These are phyloP conservation scores for Resseliella maxima DNA, from an alignment of 2,888 invertebrate species.

Conservation along the genomic window DNA sequence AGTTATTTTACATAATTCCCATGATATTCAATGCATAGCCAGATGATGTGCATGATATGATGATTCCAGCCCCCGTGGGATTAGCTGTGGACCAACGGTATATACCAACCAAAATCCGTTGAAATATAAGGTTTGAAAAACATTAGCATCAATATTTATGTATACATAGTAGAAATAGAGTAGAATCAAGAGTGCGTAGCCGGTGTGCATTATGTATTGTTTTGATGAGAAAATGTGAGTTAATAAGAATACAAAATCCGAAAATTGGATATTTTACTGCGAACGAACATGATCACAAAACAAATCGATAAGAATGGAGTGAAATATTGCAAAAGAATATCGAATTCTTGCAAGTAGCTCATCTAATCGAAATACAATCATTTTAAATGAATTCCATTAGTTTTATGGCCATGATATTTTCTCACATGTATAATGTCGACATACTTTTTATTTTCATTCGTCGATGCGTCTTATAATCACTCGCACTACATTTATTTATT, in stretches of 20 bases:
- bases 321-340: not conserved
- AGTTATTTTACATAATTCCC: too few species aligned
- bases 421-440: not conserved
- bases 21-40: too few species aligned
- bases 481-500: not conserved
- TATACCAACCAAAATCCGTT: too few species aligned
- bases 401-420: not conserved
- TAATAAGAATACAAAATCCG: too few species aligned
- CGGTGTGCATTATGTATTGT: not conserved
- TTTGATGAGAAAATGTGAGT: not conserved
- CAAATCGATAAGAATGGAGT: not conserved
- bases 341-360: not conserved
- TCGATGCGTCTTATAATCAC: not conserved
- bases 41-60: too few species aligned
- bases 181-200: too few species aligned
- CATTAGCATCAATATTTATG: too few species aligned
- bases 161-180: too few species aligned
- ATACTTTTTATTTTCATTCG: not conserved
- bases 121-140: too few species aligned
- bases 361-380: not conserved
- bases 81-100: too few species aligned
- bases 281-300: not conserved
- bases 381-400: constrained; percentile 20
- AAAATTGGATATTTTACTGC: not conserved
- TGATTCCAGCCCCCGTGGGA: too few species aligned